Conservation (phyloP, 1,140 invertebrate species). For the Brachystomella parvula region DNA sequence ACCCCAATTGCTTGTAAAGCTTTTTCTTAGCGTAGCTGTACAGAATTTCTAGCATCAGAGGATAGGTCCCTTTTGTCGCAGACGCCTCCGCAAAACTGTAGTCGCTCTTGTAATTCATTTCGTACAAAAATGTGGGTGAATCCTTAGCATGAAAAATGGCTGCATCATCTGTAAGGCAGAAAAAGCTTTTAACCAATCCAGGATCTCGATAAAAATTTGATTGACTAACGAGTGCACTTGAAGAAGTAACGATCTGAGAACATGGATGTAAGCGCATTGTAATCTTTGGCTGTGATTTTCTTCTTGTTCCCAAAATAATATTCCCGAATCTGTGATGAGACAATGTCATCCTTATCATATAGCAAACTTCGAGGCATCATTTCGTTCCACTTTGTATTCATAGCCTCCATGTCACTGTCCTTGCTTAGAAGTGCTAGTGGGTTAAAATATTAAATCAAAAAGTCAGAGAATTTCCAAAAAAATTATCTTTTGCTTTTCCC, state of each 20-base stretch:
- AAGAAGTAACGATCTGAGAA: background rate
- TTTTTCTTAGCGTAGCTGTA: background rate
- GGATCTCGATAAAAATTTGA: background rate
- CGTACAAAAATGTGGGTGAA: background rate
- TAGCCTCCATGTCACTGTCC: too few relatives aligned
- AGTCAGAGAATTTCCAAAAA: too few relatives aligned
- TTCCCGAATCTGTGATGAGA: background rate
- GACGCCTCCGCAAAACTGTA: background rate
- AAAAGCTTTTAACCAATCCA: too few relatives aligned
- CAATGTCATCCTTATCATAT: background rate
- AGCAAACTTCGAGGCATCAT: background rate
- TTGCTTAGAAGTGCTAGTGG: too few relatives aligned
- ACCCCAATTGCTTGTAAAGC: background rate
- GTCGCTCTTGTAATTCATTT: background rate
- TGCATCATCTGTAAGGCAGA: background rate
- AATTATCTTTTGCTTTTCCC: too few relatives aligned
- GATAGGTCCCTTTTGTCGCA: background rate
- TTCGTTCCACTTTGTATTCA: too few relatives aligned
- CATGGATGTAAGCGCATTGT: background rate
- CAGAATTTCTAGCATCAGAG: background rate
- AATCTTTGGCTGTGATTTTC: background rate
- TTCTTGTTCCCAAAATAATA: background rate
- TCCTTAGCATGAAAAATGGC: background rate
- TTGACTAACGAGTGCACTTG: background rate
- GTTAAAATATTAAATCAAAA: too few relatives aligned